Conservation (phyloP, 2,797 vertebrate species). For the Microtus californicus region DNA sequence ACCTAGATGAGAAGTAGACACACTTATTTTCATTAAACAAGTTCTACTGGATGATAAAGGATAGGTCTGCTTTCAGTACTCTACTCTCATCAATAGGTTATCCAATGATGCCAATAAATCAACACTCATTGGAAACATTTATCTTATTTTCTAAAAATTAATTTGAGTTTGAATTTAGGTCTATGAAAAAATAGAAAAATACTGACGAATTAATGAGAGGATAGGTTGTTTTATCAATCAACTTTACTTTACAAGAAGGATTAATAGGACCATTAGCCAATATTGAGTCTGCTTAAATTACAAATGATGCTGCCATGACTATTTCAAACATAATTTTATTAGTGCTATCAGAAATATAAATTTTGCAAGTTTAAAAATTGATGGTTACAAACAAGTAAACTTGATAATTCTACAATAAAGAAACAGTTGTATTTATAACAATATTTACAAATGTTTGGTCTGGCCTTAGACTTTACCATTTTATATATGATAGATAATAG, state of each 20-base stretch:
- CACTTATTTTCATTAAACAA: not conserved
- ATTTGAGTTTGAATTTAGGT: not conserved
- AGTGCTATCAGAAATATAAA: not conserved
- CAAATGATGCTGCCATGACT: not conserved
- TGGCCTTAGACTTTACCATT: not conserved
- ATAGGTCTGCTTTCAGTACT: no score
- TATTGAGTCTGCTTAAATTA: not conserved
- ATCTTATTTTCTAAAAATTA: not conserved
- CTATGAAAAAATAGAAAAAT: not conserved
- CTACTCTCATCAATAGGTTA: not conserved
- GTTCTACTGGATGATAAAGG: not conserved
- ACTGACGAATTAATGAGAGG: not conserved
- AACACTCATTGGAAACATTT: not conserved
- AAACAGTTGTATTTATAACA: not conserved
- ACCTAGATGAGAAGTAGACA: no score
- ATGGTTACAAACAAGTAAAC: not conserved
- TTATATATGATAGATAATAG: not conserved
- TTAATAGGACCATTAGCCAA: not conserved
- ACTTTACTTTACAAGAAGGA: no score
- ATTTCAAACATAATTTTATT: not conserved
- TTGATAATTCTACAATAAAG: not conserved
- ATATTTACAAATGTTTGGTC: not conserved
- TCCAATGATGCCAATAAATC: not conserved
- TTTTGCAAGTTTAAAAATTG: not conserved
- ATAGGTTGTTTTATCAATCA: not conserved